Conservation (phyloP, 1,140 invertebrate species). For the Hypothenemus hampei region DNA sequence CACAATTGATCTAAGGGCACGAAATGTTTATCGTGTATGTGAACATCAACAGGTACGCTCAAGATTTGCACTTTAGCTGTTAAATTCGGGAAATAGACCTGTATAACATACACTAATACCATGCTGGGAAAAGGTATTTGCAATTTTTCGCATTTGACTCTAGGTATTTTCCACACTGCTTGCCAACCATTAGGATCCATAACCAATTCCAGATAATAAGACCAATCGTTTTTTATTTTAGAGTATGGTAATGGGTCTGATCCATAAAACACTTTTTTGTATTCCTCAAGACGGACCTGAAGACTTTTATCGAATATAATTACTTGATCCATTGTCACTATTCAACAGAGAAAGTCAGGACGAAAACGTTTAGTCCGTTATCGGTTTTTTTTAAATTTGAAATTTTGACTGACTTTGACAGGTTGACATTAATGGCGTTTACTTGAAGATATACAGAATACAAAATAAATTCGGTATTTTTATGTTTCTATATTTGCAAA, state of each 20-base stretch:
- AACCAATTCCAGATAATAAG: conserved; percentile 51
- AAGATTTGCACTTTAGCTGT: conserved; percentile 50
- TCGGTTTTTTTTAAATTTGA: too few relatives aligned
- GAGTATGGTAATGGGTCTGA: conserved; percentile 48
- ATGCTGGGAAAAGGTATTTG: conserved; percentile 56
- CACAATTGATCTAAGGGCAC: conserved; percentile 55
- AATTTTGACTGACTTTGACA: too few relatives aligned
- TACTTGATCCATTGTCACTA: conserved; percentile 49
- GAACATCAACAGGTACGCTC: conserved; percentile 57
- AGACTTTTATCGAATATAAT: conserved; percentile 56
- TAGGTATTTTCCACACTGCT: conserved; percentile 59
- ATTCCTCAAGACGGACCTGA: conserved; percentile 52
- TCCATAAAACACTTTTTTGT: conserved; percentile 49
- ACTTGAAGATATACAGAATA: too few relatives aligned
- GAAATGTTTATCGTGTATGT: conserved; percentile 53
- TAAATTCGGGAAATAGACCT: conserved; percentile 49
- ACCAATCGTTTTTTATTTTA: conserved; percentile 53
- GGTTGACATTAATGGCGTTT: too few relatives aligned
- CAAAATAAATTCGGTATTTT: too few relatives aligned
- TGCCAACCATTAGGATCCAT: conserved; percentile 58
- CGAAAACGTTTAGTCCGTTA: too few relatives aligned
- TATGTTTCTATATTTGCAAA: too few relatives aligned
- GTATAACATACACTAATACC: conserved; percentile 52
- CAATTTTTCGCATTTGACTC: conserved; percentile 53
- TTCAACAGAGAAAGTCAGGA: too few relatives aligned